These are phyloP conservation scores for Tragopan temminckii DNA, from an alignment of 2,797 vertebrate genomes.

Conservation along the genomic window DNA sequence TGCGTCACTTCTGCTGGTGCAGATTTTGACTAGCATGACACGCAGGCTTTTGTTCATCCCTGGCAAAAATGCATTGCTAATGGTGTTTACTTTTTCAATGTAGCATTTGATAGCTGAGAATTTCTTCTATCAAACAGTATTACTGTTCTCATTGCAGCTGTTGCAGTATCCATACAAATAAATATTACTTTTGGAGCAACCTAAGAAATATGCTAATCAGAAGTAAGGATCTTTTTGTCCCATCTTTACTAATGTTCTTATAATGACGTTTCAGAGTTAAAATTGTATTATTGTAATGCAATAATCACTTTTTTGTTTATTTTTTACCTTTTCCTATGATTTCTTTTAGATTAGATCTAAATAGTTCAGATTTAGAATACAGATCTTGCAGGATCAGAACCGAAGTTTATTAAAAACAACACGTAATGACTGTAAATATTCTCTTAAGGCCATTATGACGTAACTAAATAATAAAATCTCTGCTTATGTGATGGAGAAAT, in stretches of 20 bases:
- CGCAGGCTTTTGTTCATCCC: no score
- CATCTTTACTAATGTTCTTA: neutral
- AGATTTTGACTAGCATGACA: no score
- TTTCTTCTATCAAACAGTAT: no score
- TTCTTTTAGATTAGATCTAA: neutral
- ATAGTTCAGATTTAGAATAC: neutral
- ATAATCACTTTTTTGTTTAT: neutral
- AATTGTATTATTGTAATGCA: neutral
- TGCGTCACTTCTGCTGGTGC: no score
- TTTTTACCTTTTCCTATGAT: neutral
- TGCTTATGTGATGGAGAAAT: conserved; percentile 20
- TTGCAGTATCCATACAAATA: no score
- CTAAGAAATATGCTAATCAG: neutral
- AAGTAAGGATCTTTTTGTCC: neutral
- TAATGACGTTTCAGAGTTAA: neutral
- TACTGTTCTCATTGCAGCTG: no score
- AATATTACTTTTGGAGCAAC: no score
- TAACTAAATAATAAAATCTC: conserved; percentile 28
- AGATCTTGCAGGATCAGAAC: neutral
- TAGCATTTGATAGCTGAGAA: no score
- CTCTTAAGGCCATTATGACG: neutral
- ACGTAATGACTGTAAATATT: neutral
- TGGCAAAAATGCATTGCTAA: no score
- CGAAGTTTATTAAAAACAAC: neutral
- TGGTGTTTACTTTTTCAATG: no score